phyloP scores from a whole-genome alignment of 2,797 vertebrate genomes.

The Sebastes vulpes region DNA sequence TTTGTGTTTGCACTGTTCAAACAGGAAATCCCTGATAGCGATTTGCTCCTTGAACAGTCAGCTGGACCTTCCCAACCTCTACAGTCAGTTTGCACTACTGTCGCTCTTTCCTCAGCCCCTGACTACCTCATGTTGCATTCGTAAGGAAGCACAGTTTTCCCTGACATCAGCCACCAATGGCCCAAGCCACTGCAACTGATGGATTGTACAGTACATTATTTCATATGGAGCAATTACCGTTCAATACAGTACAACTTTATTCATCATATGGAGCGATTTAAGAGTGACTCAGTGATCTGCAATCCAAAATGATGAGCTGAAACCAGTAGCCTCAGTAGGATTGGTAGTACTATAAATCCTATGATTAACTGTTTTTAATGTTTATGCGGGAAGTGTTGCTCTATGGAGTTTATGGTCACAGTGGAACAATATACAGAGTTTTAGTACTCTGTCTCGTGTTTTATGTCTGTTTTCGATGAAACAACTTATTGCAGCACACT shows the following conservation, averaged over 20 bases:
- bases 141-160: slow-evolving; percentile 3
- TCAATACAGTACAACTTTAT: neutral
- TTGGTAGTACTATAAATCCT: neutral
- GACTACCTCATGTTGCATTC: neutral
- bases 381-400: neutral
- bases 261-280: neutral
- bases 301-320: neutral
- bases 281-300: slow-evolving; percentile 1
- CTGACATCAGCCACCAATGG: neutral
- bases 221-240: neutral
- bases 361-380: neutral
- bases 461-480: neutral
- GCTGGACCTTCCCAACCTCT: neutral
- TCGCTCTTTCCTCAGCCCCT: neutral
- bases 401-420: neutral
- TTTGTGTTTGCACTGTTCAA: slow-evolving; percentile 3
- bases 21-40: neutral
- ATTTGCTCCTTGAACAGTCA: slow-evolving; percentile 15
- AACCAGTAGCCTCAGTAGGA: neutral
- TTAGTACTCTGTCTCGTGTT: neutral
- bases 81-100: neutral
- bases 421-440: neutral
- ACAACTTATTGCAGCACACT: neutral
- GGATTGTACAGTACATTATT: neutral
- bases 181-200: neutral